A percentile compares a stretch with the other conserved stretches of the same genome.
Conservation (phyloP, 2,113 vertebrate genomes). For the Vombatus ursinus region DNA sequence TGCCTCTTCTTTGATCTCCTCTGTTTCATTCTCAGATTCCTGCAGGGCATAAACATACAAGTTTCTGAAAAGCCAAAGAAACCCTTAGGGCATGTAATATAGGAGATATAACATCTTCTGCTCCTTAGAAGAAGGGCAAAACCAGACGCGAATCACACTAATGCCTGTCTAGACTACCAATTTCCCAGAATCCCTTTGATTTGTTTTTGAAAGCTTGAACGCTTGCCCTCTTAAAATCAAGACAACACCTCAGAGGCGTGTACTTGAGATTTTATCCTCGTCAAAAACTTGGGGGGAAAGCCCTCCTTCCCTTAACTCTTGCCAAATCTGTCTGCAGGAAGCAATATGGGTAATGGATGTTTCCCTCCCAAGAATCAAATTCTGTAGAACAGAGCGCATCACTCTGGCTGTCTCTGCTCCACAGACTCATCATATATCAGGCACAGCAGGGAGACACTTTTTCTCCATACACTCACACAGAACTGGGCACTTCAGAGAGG, state of each 20-base stretch:
- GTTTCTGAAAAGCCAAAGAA: not conserved
- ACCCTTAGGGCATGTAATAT: not conserved
- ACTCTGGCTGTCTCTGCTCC: constrained; percentile 53
- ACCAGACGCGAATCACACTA: not conserved
- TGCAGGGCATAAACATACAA: not conserved
- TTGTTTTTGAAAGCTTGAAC: not conserved
- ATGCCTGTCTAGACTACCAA: not conserved
- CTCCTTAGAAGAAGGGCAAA: not conserved
- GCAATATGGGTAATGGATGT: not conserved
- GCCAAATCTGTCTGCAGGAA: not conserved
- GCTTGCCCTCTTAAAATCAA: not conserved
- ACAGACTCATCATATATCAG: constrained; percentile 4
- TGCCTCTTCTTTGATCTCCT: not conserved
- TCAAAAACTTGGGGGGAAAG: not conserved
- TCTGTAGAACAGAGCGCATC: not conserved
- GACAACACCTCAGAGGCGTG: not conserved
- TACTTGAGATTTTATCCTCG: not conserved
- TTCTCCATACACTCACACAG: not conserved
- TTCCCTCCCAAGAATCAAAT: not conserved
- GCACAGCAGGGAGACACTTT: not conserved
- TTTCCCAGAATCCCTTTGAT: not conserved
- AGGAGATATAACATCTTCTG: not conserved
- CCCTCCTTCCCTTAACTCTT: not conserved
- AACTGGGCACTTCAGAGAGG: not conserved
- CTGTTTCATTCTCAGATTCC: not conserved